These are phyloP conservation scores for Heterodera filipjevi DNA, from an alignment of 2,888 invertebrate genomes.

Conservation along the genomic window DNA sequence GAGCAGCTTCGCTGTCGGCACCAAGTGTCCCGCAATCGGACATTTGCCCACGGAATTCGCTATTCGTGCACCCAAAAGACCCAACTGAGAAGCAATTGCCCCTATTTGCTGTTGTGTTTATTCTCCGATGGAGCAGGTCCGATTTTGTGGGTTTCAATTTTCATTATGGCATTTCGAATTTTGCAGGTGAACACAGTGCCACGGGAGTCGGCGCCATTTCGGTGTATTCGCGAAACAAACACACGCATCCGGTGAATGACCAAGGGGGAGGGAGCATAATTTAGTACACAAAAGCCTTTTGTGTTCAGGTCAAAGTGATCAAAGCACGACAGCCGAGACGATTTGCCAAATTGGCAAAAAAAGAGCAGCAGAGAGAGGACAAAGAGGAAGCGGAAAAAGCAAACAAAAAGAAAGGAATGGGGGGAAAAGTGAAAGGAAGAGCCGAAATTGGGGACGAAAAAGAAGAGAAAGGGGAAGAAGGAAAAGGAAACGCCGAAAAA, in stretches of 20 bases:
- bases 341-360: constrained; percentile 2
- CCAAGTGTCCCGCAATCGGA: constrained; percentile 18
- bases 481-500: background rate
- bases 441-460: background rate
- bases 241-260: background rate
- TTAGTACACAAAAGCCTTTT: background rate
- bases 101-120: background rate
- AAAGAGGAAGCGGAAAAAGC: background rate
- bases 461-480: background rate
- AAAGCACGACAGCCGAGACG: constrained; percentile 13
- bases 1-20: constrained; percentile 18
- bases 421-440: background rate
- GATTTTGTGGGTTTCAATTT: background rate
- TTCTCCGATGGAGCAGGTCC: constrained; percentile 15
- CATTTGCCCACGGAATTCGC: constrained; percentile 25
- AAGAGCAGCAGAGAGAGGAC: background rate
- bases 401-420: background rate
- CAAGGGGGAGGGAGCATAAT: background rate
- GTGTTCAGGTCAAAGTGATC: background rate
- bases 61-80: constrained; percentile 23
- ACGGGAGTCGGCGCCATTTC: constrained; percentile 4
- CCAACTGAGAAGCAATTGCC: constrained; percentile 14
- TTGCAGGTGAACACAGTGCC: constrained; percentile 11
- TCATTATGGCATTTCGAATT: background rate
- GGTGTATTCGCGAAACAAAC: constrained; percentile 12